phyloP scores from a whole-genome alignment of 2,797 vertebrate genomes.

The Lates japonicus region DNA sequence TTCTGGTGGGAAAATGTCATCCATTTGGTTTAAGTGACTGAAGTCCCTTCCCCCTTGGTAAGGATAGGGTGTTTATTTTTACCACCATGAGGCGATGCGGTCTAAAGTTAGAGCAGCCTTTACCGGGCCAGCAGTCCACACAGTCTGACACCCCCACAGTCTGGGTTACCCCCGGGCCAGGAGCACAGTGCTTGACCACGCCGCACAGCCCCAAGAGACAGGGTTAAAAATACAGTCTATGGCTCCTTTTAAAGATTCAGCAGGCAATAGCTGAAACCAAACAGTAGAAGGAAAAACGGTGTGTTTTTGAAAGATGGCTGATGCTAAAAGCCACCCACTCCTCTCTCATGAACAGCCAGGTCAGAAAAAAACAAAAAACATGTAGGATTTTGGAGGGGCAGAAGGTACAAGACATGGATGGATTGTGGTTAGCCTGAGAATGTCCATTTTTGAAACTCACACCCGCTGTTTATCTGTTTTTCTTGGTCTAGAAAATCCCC shows the following conservation, averaged over 20 bases:
- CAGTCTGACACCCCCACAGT: conserved; percentile 82
- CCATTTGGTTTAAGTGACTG: conserved; percentile 67
- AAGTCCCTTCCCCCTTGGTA: conserved; percentile 59
- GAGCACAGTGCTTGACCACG: conserved; percentile 64
- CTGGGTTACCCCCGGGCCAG: conserved; percentile 80
- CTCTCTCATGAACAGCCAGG: conserved; percentile 83
- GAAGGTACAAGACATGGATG: conserved; percentile 48
- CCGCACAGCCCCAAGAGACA: conserved; percentile 73
- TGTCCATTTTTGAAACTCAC: conserved; percentile 49
- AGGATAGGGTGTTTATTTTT: conserved; percentile 79
- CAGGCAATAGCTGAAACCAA: conserved; percentile 70
- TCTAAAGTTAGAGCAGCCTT: conserved; percentile 82
- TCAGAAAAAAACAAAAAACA: conserved; percentile 49
- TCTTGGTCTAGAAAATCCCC: conserved; percentile 27
- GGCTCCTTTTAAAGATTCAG: conserved; percentile 84
- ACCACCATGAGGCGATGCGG: conserved; percentile 75
- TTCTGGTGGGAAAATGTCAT: conserved; percentile 73
- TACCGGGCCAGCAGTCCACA: conserved; percentile 68
- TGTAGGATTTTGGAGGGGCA: conserved; percentile 27
- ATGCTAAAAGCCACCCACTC: conserved; percentile 83
- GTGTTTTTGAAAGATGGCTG: conserved; percentile 74
- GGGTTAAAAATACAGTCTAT: conserved; percentile 83
- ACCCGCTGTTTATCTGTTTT: conserved; percentile 42
- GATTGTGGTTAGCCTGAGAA: conserved; percentile 57
- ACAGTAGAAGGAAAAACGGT: conserved; percentile 75